These are phyloP conservation scores for Antheraea yamamai DNA, from an alignment of 2,888 invertebrate genomes.

Conservation along the genomic window DNA sequence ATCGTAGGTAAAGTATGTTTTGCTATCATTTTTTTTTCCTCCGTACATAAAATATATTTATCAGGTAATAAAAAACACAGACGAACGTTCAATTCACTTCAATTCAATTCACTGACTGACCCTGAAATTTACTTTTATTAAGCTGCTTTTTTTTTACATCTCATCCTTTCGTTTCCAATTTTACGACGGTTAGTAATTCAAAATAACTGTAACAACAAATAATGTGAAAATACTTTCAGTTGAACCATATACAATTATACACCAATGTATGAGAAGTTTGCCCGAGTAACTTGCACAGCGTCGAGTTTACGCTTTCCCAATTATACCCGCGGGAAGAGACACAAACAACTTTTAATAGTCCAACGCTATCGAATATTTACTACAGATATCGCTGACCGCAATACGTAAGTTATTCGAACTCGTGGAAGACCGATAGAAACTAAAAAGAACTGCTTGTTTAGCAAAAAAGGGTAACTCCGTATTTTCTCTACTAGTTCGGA, in stretches of 20 bases:
- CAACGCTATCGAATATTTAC: constrained; percentile 4
- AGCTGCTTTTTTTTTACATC: too few relatives aligned
- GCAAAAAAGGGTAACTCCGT: constrained; percentile 14
- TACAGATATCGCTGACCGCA: constrained; percentile 18
- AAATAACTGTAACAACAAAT: background rate
- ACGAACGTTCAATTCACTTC: too few relatives aligned
- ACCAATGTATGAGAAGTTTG: background rate
- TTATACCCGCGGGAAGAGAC: background rate
- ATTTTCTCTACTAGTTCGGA: too few relatives aligned
- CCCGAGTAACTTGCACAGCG: background rate
- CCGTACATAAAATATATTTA: too few relatives aligned
- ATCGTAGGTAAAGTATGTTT: too few relatives aligned
- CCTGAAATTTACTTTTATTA: too few relatives aligned
- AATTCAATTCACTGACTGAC: too few relatives aligned
- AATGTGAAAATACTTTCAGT: background rate
- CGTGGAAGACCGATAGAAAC: constrained; percentile 2
- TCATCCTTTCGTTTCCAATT: too few relatives aligned
- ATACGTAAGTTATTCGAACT: background rate
- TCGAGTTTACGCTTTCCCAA: background rate
- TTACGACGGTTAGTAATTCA: background rate
- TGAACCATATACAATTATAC: background rate
- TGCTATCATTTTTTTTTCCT: too few relatives aligned
- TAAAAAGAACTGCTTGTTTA: constrained; percentile 12
- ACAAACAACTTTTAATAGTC: constrained; percentile 14
- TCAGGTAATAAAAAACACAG: too few relatives aligned